These are phyloP conservation scores for Callyntrura guangdongensis DNA, from an alignment of 2,888 invertebrate genomes.

Conservation along the genomic window DNA sequence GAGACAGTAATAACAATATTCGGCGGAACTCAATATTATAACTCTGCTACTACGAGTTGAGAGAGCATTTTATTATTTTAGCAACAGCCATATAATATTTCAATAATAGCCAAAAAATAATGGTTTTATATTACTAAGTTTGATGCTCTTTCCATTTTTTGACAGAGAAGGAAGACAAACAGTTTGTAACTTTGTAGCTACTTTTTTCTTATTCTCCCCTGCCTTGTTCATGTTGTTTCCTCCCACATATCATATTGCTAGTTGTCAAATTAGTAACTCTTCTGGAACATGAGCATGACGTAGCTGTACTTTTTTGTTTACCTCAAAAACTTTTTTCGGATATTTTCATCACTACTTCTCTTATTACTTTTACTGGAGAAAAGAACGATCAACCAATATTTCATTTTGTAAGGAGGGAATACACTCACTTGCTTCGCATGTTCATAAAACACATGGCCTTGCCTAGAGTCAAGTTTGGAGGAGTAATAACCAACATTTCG, in stretches of 20 bases:
- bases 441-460: neutral
- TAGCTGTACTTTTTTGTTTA: conserved; percentile 54
- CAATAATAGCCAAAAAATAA: neutral
- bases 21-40: neutral
- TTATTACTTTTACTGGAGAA: neutral
- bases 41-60: too few species aligned
- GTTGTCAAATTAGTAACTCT: conserved; percentile 73
- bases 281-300: conserved; percentile 61
- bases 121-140: conserved; percentile 9
- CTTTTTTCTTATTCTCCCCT: neutral
- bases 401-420: neutral
- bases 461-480: neutral
- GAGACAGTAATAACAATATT: neutral
- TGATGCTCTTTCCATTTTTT: conserved; percentile 49
- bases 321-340: conserved; percentile 39
- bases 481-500: neutral
- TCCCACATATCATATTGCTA: conserved; percentile 40
- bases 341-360: conserved; percentile 23
- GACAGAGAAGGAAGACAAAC: conserved; percentile 18
- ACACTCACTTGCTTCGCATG: neutral
- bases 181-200: conserved; percentile 39
- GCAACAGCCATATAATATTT: conserved; percentile 29
- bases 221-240: neutral
- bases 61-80: neutral
- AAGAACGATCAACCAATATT: neutral